A percentile compares a stretch with the other conserved stretches of the same genome.
phyloP scores from a whole-genome alignment of 2,113 vertebrate genomes.

The Panthera tigris region DNA sequence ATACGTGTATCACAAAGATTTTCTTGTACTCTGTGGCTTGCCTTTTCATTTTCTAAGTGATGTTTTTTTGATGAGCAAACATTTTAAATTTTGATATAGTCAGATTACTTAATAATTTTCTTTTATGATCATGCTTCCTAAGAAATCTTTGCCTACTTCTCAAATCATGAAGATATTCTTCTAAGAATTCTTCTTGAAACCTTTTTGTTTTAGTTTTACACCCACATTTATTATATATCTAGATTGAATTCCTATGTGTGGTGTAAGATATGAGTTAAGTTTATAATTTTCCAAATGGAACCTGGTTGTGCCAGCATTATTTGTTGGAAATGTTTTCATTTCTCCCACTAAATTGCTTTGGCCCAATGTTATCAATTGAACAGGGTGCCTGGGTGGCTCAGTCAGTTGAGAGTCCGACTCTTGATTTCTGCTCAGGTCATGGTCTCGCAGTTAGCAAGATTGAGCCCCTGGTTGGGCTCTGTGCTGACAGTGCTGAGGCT shows the following conservation, averaged over 20 bases:
- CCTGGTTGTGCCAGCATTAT: neutral
- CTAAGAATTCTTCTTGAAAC: neutral
- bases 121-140: neutral
- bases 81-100: neutral
- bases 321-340: neutral
- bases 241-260: neutral
- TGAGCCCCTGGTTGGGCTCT: no score
- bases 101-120: neutral
- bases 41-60: neutral
- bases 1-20: neutral
- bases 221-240: neutral
- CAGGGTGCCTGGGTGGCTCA: no score
- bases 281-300: neutral
- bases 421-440: no score
- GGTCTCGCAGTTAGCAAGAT: no score
- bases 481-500: no score
- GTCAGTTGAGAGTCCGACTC: no score
- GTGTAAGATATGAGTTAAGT: neutral
- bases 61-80: neutral
- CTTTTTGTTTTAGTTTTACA: neutral
- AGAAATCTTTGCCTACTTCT: neutral
- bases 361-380: no score
- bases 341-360: neutral
- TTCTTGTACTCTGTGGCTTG: neutral
- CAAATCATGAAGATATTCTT: neutral